A percentile compares a stretch with the other conserved stretches of the same genome.
Conservation (phyloP, 2,888 invertebrate species). For the Polia nebulosa region DNA sequence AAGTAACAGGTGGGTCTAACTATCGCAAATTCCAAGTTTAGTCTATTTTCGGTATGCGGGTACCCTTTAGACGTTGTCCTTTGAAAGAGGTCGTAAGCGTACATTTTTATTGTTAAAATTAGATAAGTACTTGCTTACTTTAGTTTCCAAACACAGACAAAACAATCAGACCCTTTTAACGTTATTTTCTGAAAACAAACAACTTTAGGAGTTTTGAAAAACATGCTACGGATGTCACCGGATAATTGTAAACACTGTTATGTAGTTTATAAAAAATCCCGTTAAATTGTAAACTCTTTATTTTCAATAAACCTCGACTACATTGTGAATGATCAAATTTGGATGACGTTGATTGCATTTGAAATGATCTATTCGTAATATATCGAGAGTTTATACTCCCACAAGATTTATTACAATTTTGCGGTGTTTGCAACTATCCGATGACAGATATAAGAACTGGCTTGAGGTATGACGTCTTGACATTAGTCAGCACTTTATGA, state of each 20-base stretch:
- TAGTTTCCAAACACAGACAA: not conserved
- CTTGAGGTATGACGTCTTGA: not conserved
- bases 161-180: not conserved
- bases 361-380: too few species aligned
- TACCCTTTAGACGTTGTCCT: constrained; percentile 32
- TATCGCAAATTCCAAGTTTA: constrained; percentile 56
- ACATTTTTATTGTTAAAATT: constrained; percentile 10
- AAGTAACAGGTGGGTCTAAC: constrained; percentile 63
- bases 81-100: constrained; percentile 7
- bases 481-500: not conserved
- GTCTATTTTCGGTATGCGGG: constrained; percentile 55
- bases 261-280: too few species aligned
- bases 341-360: too few species aligned
- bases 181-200: not conserved
- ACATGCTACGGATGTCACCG: not conserved
- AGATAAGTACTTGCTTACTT: not conserved
- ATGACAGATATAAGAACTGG: not conserved
- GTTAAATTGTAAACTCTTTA: too few species aligned
- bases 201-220: not conserved
- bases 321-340: too few species aligned
- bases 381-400: too few species aligned
- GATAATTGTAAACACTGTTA: too few species aligned
- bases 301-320: too few species aligned
- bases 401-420: too few species aligned
- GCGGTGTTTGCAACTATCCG: too few species aligned